phyloP scores from a whole-genome alignment of 1,140 invertebrate species.

The Drosophila cardini region DNA sequence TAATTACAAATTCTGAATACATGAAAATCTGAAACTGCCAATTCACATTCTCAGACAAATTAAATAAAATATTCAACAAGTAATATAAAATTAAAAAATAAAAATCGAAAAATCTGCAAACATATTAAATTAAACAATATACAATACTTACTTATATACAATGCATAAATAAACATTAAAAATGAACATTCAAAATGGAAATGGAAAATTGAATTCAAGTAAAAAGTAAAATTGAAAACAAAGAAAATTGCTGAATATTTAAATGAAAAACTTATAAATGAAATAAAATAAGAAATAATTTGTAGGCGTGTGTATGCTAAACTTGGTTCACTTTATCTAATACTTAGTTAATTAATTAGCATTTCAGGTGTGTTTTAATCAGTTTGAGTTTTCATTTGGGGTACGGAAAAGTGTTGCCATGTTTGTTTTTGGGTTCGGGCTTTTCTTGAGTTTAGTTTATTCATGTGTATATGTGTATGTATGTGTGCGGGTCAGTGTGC shows the following conservation, averaged over 20 bases:
- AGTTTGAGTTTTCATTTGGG: slow-evolving; percentile 12
- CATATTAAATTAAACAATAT: slow-evolving; percentile 36
- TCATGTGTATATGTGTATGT: background rate
- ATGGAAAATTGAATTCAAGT: slow-evolving; percentile 34
- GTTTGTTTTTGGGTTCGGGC: slow-evolving; percentile 3
- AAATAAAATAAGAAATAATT: slow-evolving; percentile 1
- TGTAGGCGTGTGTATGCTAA: slow-evolving; percentile 19
- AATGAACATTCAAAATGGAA: slow-evolving; percentile 20
- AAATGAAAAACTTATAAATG: slow-evolving; percentile 45
- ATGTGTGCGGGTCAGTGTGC: slow-evolving; percentile 3
- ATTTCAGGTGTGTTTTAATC: slow-evolving; percentile 13
- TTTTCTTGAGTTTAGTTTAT: slow-evolving; percentile 3
- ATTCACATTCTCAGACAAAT: slow-evolving; percentile 76
- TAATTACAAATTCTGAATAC: slow-evolving; percentile 32
- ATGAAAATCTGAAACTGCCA: slow-evolving; percentile 74
- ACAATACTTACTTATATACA: slow-evolving; percentile 45
- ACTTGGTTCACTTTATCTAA: slow-evolving; percentile 3
- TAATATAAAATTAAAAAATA: slow-evolving; percentile 33
- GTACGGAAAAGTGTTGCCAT: slow-evolving; percentile 8
- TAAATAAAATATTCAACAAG: slow-evolving; percentile 52
- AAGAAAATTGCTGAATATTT: slow-evolving; percentile 79
- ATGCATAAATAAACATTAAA: slow-evolving; percentile 28
- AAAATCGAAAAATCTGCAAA: slow-evolving; percentile 46
- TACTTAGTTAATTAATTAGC: slow-evolving; percentile 12
- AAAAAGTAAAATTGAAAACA: slow-evolving; percentile 36